These are phyloP conservation scores for Drosophila sproati DNA, from an alignment of 1,140 invertebrate genomes.

Conservation along the genomic window DNA sequence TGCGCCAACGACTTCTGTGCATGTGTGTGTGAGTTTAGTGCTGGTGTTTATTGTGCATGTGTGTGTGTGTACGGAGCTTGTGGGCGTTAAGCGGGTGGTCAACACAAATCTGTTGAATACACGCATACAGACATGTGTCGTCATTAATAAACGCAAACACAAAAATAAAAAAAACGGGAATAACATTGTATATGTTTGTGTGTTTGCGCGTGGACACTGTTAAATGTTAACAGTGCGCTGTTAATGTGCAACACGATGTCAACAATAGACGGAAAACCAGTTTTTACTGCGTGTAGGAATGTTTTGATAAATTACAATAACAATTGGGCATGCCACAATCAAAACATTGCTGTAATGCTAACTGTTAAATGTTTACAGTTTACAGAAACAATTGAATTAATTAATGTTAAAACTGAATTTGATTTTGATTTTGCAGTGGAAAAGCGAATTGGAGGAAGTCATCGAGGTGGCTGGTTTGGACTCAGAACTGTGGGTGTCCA, in stretches of 20 bases:
- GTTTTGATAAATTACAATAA: background rate
- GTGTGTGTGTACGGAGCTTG: constrained; percentile 13
- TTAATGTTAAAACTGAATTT: constrained; percentile 6
- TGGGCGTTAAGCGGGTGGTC: constrained; percentile 42
- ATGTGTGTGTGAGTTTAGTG: constrained; percentile 14
- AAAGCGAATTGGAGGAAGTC: constrained; percentile 95
- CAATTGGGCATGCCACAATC: background rate
- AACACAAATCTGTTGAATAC: constrained; percentile 48
- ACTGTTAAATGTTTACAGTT: background rate
- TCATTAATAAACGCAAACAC: constrained; percentile 6
- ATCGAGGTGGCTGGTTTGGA: constrained; percentile 95
- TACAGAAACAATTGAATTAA: constrained; percentile 12
- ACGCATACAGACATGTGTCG: constrained; percentile 4
- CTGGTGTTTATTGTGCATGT: constrained; percentile 32
- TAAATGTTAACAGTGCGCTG: constrained; percentile 11
- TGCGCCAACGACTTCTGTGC: constrained; percentile 45
- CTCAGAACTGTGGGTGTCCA: constrained; percentile 98
- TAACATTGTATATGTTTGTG: constrained; percentile 3
- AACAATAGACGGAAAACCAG: constrained; percentile 10
- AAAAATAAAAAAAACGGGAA: background rate
- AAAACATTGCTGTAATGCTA: background rate
- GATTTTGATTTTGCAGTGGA: constrained; percentile 89
- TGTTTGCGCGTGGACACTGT: constrained; percentile 2
- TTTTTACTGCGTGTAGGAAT: background rate
- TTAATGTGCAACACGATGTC: constrained; percentile 2